phyloP scores from a whole-genome alignment of 2,113 vertebrate genomes.

The Neopipo cinnamomea region DNA sequence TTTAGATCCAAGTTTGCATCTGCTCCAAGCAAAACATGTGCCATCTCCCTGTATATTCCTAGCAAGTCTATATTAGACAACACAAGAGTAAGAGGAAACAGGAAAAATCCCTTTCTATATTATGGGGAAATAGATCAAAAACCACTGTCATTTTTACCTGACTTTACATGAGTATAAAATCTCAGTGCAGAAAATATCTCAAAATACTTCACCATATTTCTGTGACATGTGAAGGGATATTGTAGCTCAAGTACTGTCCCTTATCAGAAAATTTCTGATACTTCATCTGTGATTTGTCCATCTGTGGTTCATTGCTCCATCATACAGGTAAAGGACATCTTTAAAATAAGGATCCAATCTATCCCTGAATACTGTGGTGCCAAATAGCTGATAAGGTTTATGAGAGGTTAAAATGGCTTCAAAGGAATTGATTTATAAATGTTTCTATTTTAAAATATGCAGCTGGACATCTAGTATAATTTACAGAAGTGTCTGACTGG shows the following conservation, averaged over 20 bases:
- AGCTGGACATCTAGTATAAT: background rate
- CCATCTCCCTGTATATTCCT: background rate
- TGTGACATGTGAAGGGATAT: background rate
- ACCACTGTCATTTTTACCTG: background rate
- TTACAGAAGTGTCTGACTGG: background rate
- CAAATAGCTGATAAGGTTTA: background rate
- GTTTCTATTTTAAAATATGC: background rate
- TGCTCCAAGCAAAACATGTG: constrained; percentile 44
- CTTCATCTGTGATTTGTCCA: background rate
- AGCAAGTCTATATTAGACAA: constrained; percentile 12
- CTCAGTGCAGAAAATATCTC: background rate
- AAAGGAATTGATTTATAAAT: constrained; percentile 12
- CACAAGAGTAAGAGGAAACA: background rate
- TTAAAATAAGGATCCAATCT: background rate
- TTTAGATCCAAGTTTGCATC: constrained; percentile 62
- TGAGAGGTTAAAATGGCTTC: background rate
- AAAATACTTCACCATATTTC: background rate
- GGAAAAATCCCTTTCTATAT: background rate
- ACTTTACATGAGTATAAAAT: background rate
- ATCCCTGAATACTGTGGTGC: background rate
- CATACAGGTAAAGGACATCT: background rate
- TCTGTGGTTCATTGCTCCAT: background rate
- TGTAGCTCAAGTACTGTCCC: background rate
- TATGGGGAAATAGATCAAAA: background rate
- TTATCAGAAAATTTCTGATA: background rate